Evolutionary conservation across 2,797 vertebrate species (phyloP).

Genomic region (Pteropus rufus): DNA sequence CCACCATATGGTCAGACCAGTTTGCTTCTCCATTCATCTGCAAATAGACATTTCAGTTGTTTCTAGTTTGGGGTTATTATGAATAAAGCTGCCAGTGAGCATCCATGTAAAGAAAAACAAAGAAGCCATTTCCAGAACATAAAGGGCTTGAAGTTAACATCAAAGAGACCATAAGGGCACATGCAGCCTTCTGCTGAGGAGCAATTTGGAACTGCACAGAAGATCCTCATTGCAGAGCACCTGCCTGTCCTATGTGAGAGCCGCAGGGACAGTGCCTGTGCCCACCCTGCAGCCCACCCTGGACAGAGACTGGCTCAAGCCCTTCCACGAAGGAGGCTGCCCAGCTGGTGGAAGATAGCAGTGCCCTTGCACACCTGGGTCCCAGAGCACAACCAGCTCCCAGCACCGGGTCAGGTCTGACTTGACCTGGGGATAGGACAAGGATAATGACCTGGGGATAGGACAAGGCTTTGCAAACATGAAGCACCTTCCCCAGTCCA

Average conservation of each 20-base stretch:
- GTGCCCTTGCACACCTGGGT: neutral
- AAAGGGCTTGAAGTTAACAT: neutral
- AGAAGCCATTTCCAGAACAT: neutral
- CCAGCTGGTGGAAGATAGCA: neutral
- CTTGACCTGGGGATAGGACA: neutral
- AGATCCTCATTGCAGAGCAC: neutral
- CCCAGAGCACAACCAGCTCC: neutral
- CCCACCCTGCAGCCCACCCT: neutral
- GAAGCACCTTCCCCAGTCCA: neutral
- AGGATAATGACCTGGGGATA: neutral
- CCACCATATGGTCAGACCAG: accelerated
- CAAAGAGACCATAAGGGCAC: neutral
- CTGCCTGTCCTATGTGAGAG: neutral
- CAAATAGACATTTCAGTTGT: neutral
- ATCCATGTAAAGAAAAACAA: neutral
- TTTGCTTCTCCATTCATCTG: neutral
- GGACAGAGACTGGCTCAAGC: neutral
- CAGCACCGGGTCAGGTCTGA: neutral
- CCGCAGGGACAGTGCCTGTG: accelerated
- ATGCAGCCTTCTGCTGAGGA: neutral
- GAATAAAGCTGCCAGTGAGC: neutral
- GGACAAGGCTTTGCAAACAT: neutral
- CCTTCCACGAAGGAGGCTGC: neutral
- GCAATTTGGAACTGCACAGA: neutral
- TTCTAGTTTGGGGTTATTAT: neutral